Evolutionary conservation across 2,797 vertebrate species (phyloP).

Genomic region (Sebastes dallii): DNA sequence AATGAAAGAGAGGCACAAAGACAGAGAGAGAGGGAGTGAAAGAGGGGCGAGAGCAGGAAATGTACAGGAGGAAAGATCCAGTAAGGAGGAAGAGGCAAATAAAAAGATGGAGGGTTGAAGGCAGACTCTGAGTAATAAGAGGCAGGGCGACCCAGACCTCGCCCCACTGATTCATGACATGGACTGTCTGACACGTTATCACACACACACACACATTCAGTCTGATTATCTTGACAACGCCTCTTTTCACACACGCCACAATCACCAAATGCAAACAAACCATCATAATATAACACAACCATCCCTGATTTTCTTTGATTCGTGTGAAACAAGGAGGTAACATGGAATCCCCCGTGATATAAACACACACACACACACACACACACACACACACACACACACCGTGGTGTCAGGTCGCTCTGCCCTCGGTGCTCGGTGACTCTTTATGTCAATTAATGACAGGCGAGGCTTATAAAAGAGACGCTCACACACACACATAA

Average conservation of each 20-base stretch:
- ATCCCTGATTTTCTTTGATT: slow-evolving; percentile 45
- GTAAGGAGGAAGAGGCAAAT: neutral
- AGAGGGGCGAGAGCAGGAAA: neutral
- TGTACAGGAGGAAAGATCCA: neutral
- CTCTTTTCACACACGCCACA: slow-evolving; percentile 33
- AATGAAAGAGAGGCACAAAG: slow-evolving; percentile 5
- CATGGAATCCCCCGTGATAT: slow-evolving; percentile 46
- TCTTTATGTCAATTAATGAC: slow-evolving; percentile 78
- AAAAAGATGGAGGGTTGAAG: slow-evolving; percentile 5
- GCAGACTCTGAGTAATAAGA: slow-evolving; percentile 67
- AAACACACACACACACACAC: slow-evolving; percentile 44
- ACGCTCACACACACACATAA: neutral
- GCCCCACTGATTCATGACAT: slow-evolving; percentile 78
- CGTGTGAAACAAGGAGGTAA: slow-evolving; percentile 45
- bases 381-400: slow-evolving; percentile 45
- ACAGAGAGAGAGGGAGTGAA: neutral
- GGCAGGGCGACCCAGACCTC: slow-evolving; percentile 69
- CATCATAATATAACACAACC: slow-evolving; percentile 36
- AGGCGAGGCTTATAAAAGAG: slow-evolving; percentile 68
- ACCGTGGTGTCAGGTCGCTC: slow-evolving; percentile 77
- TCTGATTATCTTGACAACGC: slow-evolving; percentile 38
- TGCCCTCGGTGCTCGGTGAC: slow-evolving; percentile 76
- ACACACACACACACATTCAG: neutral
- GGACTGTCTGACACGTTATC: slow-evolving; percentile 64
- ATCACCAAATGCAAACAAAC: slow-evolving; percentile 31